Evolutionary conservation across 2,888 invertebrate species (phyloP).

Genomic region (Pristionchus maxplancki): DNA sequence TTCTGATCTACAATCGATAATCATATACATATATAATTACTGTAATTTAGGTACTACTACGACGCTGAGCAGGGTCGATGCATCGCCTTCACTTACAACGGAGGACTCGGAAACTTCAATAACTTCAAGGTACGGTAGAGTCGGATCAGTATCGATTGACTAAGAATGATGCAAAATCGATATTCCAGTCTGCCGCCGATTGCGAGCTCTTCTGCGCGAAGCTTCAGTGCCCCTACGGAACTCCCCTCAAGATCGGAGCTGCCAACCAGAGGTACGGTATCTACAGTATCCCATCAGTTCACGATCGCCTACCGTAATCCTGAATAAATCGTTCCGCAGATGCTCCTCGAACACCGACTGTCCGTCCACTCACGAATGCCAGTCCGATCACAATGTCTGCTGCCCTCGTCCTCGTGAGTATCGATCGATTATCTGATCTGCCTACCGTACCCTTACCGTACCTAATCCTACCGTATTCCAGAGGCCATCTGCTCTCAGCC

Average conservation of each 20-base stretch:
- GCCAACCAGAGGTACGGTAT: slow-evolving; percentile 61
- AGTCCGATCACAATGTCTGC: slow-evolving; percentile 76
- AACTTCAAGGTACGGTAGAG: slow-evolving; percentile 67
- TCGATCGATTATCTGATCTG: neutral
- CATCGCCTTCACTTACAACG: slow-evolving; percentile 76
- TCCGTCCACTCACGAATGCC: slow-evolving; percentile 76
- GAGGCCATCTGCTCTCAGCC: slow-evolving; percentile 77
- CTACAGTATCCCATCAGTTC: neutral
- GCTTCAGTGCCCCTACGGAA: slow-evolving; percentile 74
- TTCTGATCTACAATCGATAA: neutral
- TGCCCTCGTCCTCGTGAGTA: slow-evolving; percentile 75
- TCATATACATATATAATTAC: neutral
- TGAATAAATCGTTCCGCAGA: neutral
- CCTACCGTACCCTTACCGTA: neutral
- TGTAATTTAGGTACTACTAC: slow-evolving; percentile 70
- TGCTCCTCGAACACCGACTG: slow-evolving; percentile 75
- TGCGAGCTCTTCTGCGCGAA: slow-evolving; percentile 77
- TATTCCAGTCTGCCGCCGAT: slow-evolving; percentile 67
- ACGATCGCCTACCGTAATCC: neutral
- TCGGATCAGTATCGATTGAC: neutral
- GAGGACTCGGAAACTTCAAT: slow-evolving; percentile 77
- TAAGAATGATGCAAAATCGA: neutral
- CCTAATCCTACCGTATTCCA: slow-evolving; percentile 56
- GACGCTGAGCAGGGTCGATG: slow-evolving; percentile 76
- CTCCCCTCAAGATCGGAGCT: slow-evolving; percentile 72